phyloP scores from a whole-genome alignment of 2,113 vertebrate species.

The Galbula dea region DNA sequence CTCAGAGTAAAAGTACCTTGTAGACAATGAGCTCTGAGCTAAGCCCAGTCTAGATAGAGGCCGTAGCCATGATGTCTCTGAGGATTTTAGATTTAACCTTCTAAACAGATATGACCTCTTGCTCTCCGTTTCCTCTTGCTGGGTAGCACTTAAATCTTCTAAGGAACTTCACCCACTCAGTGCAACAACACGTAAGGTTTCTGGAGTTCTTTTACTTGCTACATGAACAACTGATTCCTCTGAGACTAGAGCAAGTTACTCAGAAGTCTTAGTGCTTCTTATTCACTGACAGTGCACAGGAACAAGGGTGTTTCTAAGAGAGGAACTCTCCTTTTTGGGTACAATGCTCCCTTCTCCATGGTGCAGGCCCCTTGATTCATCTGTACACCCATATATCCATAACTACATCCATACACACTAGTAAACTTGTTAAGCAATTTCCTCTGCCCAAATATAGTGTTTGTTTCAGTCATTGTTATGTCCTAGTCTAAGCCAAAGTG shows the following conservation, averaged over 20 bases:
- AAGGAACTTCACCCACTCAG: neutral
- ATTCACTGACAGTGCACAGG: neutral
- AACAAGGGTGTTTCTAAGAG: rapidly evolving
- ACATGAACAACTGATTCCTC: neutral
- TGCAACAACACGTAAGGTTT: neutral
- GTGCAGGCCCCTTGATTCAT: neutral
- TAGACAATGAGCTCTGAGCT: neutral
- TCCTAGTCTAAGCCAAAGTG: neutral
- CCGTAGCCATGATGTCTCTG: neutral
- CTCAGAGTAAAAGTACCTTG: neutral
- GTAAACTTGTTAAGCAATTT: neutral
- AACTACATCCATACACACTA: neutral
- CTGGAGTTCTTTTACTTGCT: neutral
- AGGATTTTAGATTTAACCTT: neutral
- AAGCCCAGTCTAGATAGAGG: neutral
- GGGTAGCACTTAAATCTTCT: neutral
- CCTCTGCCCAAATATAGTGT: neutral
- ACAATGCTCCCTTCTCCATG: neutral
- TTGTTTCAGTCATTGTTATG: neutral
- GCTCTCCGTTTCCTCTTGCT: neutral
- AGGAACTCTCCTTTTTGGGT: neutral
- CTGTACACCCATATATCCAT: no score
- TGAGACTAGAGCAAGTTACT: neutral
- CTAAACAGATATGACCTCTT: neutral
- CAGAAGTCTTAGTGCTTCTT: neutral